These are phyloP conservation scores for Marisa cornuarietis DNA, from an alignment of 1,140 invertebrate species.

Conservation along the genomic window DNA sequence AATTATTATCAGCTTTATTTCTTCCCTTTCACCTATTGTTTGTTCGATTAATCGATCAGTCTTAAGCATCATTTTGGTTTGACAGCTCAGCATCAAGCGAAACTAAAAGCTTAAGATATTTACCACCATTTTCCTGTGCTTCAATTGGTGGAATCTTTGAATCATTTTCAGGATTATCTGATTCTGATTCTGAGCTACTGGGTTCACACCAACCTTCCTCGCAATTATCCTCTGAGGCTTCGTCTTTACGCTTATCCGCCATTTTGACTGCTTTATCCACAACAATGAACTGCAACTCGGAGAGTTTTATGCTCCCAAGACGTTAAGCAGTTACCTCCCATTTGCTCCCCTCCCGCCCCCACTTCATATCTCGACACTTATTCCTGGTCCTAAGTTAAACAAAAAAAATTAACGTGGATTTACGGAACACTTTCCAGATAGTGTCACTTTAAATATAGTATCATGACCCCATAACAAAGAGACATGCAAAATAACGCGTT, in stretches of 20 bases:
- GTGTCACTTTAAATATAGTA: no score
- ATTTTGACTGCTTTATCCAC: conserved; percentile 6
- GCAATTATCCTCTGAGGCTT: conserved; percentile 1
- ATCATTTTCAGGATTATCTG: conserved; percentile 2
- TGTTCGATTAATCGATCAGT: not conserved
- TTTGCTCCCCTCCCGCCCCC: no score
- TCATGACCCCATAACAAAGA: no score
- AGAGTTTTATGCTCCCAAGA: no score
- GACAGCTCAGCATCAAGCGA: not conserved
- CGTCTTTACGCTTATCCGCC: conserved; percentile 7
- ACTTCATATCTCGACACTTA: no score
- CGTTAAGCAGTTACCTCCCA: no score
- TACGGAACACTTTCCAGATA: no score
- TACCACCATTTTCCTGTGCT: conserved; percentile 10
- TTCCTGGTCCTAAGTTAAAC: no score
- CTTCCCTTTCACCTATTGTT: not conserved
- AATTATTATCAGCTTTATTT: not conserved
- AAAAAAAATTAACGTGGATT: no score
- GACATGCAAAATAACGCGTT: no score
- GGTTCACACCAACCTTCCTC: no score
- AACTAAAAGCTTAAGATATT: not conserved
- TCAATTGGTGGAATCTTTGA: not conserved
- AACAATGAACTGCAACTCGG: no score
- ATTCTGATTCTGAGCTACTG: not conserved
- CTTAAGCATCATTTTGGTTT: not conserved